Percentiles rank a stretch among this genome's conserved stretches.
Conservation (phyloP, 1,140 invertebrate genomes). For the Marisa cornuarietis region DNA sequence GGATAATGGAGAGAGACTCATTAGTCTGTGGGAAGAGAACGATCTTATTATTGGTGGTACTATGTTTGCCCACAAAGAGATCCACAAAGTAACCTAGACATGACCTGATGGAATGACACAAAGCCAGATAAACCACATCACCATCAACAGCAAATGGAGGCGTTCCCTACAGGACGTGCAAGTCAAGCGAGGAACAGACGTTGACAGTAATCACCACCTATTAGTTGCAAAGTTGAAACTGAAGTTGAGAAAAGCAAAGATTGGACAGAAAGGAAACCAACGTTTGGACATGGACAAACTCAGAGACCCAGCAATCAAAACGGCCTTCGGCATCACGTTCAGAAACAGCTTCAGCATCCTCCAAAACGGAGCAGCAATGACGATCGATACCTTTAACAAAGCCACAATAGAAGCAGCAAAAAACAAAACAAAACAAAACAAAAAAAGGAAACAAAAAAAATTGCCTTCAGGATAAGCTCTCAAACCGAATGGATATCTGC, state of each 20-base stretch:
- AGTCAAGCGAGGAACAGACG: not conserved
- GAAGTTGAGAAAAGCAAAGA: not conserved
- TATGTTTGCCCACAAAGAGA: too few relatives aligned
- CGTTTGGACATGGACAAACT: not conserved
- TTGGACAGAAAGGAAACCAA: not conserved
- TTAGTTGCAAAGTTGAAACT: not conserved
- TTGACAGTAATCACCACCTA: not conserved
- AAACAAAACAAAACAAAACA: too few relatives aligned
- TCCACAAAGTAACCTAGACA: too few relatives aligned
- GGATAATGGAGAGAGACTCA: too few relatives aligned
- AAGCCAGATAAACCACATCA: too few relatives aligned
- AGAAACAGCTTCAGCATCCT: not conserved
- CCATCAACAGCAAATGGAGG: too few relatives aligned
- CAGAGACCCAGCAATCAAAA: not conserved
- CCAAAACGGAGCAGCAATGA: slow-evolving; percentile 5
- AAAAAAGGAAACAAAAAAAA: too few relatives aligned
- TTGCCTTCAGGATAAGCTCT: not conserved
- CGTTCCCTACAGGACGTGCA: too few relatives aligned
- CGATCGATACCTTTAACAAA: slow-evolving; percentile 1
- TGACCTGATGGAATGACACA: too few relatives aligned
- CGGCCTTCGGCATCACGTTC: not conserved
- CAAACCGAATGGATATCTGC: slow-evolving; percentile 21
- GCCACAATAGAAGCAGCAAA: slow-evolving; percentile 10
- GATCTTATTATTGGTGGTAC: too few relatives aligned
- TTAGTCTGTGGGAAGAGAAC: too few relatives aligned